Evolutionary conservation across 2,888 invertebrate genomes (phyloP), one percentile per base, ranked within the genome.

Genomic region (Bellardia bayeri): DNA sequence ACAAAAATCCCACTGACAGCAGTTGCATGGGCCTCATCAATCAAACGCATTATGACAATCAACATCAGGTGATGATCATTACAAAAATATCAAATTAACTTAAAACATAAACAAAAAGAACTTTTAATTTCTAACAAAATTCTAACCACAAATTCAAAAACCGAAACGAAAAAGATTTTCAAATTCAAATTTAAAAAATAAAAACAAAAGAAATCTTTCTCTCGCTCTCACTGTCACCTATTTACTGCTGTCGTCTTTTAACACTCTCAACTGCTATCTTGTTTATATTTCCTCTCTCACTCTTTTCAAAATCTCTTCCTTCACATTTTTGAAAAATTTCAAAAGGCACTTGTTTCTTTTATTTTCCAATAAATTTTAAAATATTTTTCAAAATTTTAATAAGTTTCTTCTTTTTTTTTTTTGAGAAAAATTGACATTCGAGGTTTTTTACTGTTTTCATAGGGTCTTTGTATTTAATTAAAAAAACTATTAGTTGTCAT

Each of bases 361-460:
- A 61, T 49, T 37, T 49, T 11, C 4, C 6, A 58, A 9, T 23
- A 58, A 63, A 61, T 37, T 56, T 74, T 30, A 45, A 54, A 56
- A 37, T 13, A 49, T 45, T 71, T 40, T 51, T 37, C 37, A 37
- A 37, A 37, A 37, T 56, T 37, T 30, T 16, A 49, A 16, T 13
- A 33, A 61, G 23, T 5, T 13, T 68, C 54, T 72, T 37, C 2
- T 16, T 13, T 51, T 40, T 49, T 81, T 71, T 71, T 8, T 45
- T 16, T 33, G 51, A 61, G 51, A 88, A 89, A 89, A 89, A 92
- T 92, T 93, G 93, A 93, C 92, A 92, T 92, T 93, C 92, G 92
- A 91, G 88, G 87, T 78, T 80, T 56, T 64, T 69, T 64, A 13
- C 49, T 64, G 16, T 63, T 49, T 42, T 64, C 3, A 11, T 13